These are phyloP conservation scores for Butorides virescens DNA, from an alignment of 2,113 vertebrate genomes.

Conservation along the genomic window DNA sequence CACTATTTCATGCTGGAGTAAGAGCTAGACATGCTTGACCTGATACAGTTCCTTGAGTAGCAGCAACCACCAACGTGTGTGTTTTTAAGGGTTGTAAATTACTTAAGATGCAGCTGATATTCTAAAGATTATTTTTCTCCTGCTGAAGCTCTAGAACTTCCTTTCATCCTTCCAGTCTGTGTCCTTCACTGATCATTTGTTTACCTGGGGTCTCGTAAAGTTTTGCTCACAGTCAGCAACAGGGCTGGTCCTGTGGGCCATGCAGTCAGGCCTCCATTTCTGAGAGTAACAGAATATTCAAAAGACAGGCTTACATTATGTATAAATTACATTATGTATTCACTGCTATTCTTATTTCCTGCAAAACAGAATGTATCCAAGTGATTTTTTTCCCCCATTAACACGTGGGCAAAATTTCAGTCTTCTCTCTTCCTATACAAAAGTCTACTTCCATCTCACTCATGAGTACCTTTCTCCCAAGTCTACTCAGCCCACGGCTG, in stretches of 20 bases:
- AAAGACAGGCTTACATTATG: neutral
- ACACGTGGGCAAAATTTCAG: neutral
- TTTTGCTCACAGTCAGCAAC: neutral
- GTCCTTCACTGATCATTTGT: neutral
- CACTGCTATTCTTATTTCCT: neutral
- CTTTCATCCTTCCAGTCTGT: neutral
- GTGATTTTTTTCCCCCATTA: fast-evolving
- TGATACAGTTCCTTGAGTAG: neutral
- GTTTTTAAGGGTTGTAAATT: neutral
- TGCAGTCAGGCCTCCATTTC: neutral
- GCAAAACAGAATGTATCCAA: neutral
- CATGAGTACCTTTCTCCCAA: neutral
- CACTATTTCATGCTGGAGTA: neutral
- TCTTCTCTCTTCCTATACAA: neutral
- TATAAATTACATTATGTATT: neutral
- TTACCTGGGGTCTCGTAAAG: neutral
- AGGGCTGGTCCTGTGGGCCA: neutral
- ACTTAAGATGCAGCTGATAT: neutral
- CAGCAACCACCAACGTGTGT: fast-evolving
- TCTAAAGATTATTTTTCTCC: neutral
- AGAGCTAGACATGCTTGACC: neutral
- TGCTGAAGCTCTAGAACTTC: neutral
- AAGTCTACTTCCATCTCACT: neutral
- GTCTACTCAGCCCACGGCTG: neutral
- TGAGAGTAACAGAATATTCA: neutral